phyloP scores from a whole-genome alignment of 2,888 invertebrate genomes.

The Brenthis daphne region DNA sequence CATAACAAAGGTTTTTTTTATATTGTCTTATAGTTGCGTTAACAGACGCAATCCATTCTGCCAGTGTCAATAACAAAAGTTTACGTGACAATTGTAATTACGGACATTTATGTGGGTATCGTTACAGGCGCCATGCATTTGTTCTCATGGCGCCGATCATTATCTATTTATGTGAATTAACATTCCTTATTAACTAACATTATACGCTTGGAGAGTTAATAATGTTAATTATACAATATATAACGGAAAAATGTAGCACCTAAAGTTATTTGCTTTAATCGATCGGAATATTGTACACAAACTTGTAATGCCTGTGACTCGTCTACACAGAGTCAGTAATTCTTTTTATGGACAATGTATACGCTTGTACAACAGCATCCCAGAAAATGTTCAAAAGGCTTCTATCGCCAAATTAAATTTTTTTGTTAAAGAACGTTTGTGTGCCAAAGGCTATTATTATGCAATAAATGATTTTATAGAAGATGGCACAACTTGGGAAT shows the following conservation, averaged over 20 bases:
- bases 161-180: slow-evolving; percentile 33
- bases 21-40: too few relatives aligned
- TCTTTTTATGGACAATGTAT: too few relatives aligned
- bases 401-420: too few relatives aligned
- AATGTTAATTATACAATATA: not conserved
- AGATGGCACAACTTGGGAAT: too few relatives aligned
- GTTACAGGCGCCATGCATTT: slow-evolving; percentile 27
- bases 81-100: slow-evolving; percentile 36
- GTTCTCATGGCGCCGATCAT: slow-evolving; percentile 29
- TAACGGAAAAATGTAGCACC: not conserved
- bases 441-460: too few relatives aligned
- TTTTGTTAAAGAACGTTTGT: too few relatives aligned
- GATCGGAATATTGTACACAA: not conserved
- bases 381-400: too few relatives aligned
- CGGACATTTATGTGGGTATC: slow-evolving; percentile 26
- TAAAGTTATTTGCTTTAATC: not conserved
- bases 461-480: too few relatives aligned
- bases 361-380: too few relatives aligned
- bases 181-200: slow-evolving; percentile 28
- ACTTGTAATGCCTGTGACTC: too few relatives aligned
- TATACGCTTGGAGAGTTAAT: slow-evolving; percentile 8
- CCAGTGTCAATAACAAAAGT: not conserved
- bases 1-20: not conserved
- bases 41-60: too few relatives aligned
- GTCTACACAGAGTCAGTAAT: too few relatives aligned